A percentile compares a stretch with the other conserved stretches of the same genome.
Evolutionary conservation across 1,140 invertebrate genomes (phyloP).

Genomic region (Pissodes strobi): DNA sequence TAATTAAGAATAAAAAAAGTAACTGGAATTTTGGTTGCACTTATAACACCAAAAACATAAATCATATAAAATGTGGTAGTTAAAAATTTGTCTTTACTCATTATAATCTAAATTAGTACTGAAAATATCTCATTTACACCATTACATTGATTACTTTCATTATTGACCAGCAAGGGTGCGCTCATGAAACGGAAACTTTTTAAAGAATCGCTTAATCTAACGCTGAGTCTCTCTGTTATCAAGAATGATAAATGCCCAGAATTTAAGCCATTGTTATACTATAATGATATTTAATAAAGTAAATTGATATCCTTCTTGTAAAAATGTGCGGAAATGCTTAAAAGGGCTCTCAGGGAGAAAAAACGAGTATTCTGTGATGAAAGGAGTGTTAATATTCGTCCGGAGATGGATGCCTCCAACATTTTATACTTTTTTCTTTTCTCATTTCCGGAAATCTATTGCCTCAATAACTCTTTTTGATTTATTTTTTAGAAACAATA

Average conservation of each 20-base stretch:
- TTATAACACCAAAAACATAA: no score
- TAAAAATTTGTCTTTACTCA: no score
- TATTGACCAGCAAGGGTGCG: no score
- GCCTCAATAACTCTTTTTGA: constrained; percentile 13
- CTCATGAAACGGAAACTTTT: neutral
- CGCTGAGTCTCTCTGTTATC: constrained; percentile 30
- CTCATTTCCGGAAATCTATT: constrained; percentile 28
- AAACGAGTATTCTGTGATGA: constrained; percentile 18
- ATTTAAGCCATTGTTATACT: constrained; percentile 41
- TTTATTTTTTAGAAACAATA: constrained; percentile 6
- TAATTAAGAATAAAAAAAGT: no score
- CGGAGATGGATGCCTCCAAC: constrained; percentile 39
- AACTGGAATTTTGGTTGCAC: no score
- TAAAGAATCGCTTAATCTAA: constrained; percentile 12
- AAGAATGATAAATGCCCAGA: constrained; percentile 37
- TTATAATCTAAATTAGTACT: no score
- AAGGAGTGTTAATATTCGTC: constrained; percentile 29
- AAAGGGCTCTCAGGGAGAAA: constrained; percentile 16
- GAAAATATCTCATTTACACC: no score
- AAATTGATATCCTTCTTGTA: constrained; percentile 45
- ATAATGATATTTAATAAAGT: constrained; percentile 47
- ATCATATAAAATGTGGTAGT: no score
- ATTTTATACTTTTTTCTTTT: constrained; percentile 39
- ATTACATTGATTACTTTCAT: no score
- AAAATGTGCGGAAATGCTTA: constrained; percentile 41